Conservation (phyloP, 2,888 invertebrate genomes). For the Anthophora plumipes region DNA sequence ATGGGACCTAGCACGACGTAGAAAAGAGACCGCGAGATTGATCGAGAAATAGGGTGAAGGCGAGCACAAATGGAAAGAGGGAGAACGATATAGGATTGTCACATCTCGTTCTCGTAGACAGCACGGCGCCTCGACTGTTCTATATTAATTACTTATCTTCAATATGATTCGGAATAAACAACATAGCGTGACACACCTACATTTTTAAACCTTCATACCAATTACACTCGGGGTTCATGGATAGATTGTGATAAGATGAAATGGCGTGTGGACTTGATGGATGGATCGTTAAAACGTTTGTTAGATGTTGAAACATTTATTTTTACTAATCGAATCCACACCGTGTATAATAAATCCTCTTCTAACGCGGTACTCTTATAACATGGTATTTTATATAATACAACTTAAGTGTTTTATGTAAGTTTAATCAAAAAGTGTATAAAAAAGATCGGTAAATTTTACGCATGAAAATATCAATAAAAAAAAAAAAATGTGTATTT, state of each 20-base stretch:
- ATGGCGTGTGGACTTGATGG: neutral
- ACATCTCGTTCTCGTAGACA: slow-evolving; percentile 56
- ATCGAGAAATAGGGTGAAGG: slow-evolving; percentile 47
- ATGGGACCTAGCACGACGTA: slow-evolving; percentile 10
- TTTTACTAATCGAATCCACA: neutral
- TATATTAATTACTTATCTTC: slow-evolving; percentile 59
- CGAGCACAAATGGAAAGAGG: slow-evolving; percentile 9
- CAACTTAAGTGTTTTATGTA: too few relatives aligned
- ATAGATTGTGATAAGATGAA: slow-evolving; percentile 3
- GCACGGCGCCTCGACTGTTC: slow-evolving; percentile 61
- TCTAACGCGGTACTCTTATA: too few relatives aligned
- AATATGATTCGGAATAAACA: slow-evolving; percentile 47
- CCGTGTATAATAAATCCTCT: too few relatives aligned
- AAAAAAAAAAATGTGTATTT: too few relatives aligned
- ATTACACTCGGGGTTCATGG: slow-evolving; percentile 8
- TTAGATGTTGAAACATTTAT: neutral
- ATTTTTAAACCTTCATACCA: slow-evolving; percentile 24
- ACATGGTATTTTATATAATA: too few relatives aligned
- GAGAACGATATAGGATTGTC: slow-evolving; percentile 32
- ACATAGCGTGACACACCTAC: slow-evolving; percentile 26
- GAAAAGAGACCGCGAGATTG: slow-evolving; percentile 30
- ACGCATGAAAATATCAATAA: too few relatives aligned
- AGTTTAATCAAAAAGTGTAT: too few relatives aligned
- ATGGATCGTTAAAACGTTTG: neutral
- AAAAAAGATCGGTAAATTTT: too few relatives aligned